A percentile compares a stretch with the other conserved stretches of the same genome.
phyloP scores from a whole-genome alignment of 1,140 invertebrate genomes.

The Meloidogyne chitwoodi region DNA sequence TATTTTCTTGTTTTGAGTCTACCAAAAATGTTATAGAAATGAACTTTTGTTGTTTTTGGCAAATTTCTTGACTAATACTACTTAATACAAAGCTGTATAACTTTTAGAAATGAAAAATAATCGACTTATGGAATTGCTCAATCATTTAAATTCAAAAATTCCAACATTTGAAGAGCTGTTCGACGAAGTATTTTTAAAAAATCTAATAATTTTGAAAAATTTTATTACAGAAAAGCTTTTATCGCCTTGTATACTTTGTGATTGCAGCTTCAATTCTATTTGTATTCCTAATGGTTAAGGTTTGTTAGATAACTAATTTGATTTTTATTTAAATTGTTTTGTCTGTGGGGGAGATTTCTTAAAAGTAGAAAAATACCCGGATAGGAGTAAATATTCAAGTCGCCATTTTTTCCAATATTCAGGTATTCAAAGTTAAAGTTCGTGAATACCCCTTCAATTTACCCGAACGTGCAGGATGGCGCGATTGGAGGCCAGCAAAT shows the following conservation, averaged over 20 bases:
- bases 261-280: conserved; percentile 37
- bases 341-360: no score
- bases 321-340: no score
- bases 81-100: no score
- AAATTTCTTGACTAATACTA: no score
- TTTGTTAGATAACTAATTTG: not conserved
- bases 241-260: conserved; percentile 42
- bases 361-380: no score
- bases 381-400: no score
- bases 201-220: not conserved
- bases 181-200: conserved; percentile 37
- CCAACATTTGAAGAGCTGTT: conserved; percentile 51
- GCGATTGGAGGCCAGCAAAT: conserved; percentile 48
- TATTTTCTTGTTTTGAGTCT: not conserved
- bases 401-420: not conserved
- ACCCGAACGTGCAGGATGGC: conserved; percentile 30
- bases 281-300: conserved; percentile 34
- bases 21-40: no score
- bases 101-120: not conserved
- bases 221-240: conserved; percentile 44
- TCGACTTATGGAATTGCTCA: not conserved
- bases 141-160: conserved; percentile 5
- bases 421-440: conserved; percentile 36
- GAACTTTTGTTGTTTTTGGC: no score
- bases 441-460: conserved; percentile 40